Evolutionary conservation across 1,140 invertebrate genomes (phyloP), one percentile per base, ranked within the genome.

Genomic region (Phortica variegata): DNA sequence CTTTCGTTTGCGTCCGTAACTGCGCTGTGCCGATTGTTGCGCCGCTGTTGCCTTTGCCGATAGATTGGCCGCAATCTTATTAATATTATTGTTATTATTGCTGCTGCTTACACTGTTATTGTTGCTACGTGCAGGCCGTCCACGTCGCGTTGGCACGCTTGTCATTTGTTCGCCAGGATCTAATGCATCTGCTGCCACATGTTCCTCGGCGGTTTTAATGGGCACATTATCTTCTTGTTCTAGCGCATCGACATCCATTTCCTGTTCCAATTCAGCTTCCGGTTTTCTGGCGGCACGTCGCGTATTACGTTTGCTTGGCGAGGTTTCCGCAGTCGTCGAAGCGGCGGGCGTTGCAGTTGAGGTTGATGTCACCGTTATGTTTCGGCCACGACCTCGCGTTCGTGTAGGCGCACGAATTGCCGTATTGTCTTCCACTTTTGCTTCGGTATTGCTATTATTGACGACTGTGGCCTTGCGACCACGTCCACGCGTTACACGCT

Each of bases 1-100:
- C 47, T 75, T 75, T 2, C 73, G 63, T 34, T 75, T 75, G 2
- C 73, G 54, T 2, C 44, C 63, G 43, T 75, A 75, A 37, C 69
- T 75, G n/a, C 65, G 46, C 19, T 34, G 58, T 6, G 58, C 54
- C 48, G 0, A 29, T 17, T 1, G 40, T 34, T 19, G 33, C 23
- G n/a, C 50, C 42, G 19, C 52, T 60, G 31, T 65, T 15, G 70
- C 70, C 18, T 73, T 73, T 29, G 70, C 70, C 12, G 65, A 70
- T 15, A 73, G 18, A 49, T 26, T 73, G 17, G 65, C 70, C 1
- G 65, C 70, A 10, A 73, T 73, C 40, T 73, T 73, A 23, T 70
- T 73, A 9, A 73, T 73, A 40, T 73, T 73, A 43, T 73, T 73
- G 20, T 69, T 72, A 3, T 50, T 55, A 38, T 42, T 63, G 56